Conservation (phyloP, 2,888 invertebrate genomes). For the Eupithecia vulgata region DNA sequence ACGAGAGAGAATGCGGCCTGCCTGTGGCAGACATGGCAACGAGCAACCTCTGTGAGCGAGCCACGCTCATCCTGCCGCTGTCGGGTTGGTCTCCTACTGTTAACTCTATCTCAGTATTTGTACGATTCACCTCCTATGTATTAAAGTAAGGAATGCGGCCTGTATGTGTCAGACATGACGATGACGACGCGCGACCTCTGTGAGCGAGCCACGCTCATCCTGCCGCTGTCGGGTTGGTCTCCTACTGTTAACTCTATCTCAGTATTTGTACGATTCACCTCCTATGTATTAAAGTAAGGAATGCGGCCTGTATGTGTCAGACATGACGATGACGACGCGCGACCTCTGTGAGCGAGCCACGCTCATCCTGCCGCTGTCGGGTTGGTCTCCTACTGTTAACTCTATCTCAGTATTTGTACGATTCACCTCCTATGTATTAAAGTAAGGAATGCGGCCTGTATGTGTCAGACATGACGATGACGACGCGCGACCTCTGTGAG, state of each 20-base stretch:
- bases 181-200: slow-evolving; percentile 50
- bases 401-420: too few relatives aligned
- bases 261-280: too few relatives aligned
- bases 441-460: slow-evolving; percentile 59
- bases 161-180: slow-evolving; percentile 54
- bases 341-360: slow-evolving; percentile 32
- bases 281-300: slow-evolving; percentile 44
- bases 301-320: slow-evolving; percentile 55
- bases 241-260: neutral
- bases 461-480: slow-evolving; percentile 52
- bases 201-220: slow-evolving; percentile 55
- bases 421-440: too few relatives aligned
- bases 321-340: slow-evolving; percentile 58
- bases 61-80: slow-evolving; percentile 69
- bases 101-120: neutral
- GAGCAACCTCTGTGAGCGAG: slow-evolving; percentile 64
- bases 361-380: slow-evolving; percentile 66
- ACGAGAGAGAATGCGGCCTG: slow-evolving; percentile 66
- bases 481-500: slow-evolving; percentile 46
- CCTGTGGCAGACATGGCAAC: slow-evolving; percentile 51
- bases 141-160: slow-evolving; percentile 54
- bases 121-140: too few relatives aligned
- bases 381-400: neutral
- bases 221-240: slow-evolving; percentile 60
- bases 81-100: slow-evolving; percentile 28